These are phyloP conservation scores for Sinopyrophorus schimmeli DNA, from an alignment of 2,888 invertebrate genomes.

Conservation along the genomic window DNA sequence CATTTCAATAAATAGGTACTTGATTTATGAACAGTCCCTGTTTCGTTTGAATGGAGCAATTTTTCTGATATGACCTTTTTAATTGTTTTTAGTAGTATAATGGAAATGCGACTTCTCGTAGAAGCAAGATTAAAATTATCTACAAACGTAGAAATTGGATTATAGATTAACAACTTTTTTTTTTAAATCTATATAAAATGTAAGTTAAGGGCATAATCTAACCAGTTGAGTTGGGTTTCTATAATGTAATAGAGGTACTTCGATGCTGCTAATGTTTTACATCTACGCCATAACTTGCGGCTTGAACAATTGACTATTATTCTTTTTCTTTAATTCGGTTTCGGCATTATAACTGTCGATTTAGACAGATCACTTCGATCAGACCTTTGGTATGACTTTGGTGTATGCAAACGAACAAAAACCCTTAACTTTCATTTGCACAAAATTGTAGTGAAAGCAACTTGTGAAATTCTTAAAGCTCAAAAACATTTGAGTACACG, in stretches of 20 bases:
- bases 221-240: conserved; percentile 5
- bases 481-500: conserved; percentile 32
- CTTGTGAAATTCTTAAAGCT: conserved; percentile 14
- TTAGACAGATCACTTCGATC: neutral
- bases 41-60: too few relatives aligned
- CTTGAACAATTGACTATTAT: neutral
- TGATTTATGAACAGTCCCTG: too few relatives aligned
- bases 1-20: too few relatives aligned
- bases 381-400: neutral
- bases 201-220: conserved; percentile 23
- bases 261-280: neutral
- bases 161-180: conserved; percentile 50
- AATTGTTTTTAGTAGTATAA: too few relatives aligned
- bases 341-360: neutral
- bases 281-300: neutral
- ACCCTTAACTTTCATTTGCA: conserved; percentile 29
- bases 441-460: conserved; percentile 7
- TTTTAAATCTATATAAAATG: conserved; percentile 30
- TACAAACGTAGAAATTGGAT: conserved; percentile 50
- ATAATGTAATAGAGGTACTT: neutral
- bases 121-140: conserved; percentile 40
- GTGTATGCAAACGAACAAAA: conserved; percentile 2
- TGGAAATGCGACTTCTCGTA: too few relatives aligned
- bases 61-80: too few relatives aligned
- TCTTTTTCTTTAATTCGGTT: neutral